Base-by-base conservation (phyloP, 2,113 vertebrate genomes). In the Erythrocercus mccallii region DNA sequence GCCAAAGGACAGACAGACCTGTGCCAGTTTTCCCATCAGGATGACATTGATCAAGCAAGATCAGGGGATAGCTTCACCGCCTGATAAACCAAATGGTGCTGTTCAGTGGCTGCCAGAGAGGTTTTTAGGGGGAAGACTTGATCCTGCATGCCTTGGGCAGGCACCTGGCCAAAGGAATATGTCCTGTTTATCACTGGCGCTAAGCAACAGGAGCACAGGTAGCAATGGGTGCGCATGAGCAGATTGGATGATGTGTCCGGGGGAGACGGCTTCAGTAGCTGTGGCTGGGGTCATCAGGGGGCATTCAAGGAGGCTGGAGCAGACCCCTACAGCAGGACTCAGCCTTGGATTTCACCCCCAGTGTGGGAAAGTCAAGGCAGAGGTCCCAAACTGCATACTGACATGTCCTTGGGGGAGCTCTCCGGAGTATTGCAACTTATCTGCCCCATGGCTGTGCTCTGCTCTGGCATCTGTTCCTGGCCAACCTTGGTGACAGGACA, bases 211-310 rank as follows among this genome's bases (percentile, higher is more conserved):
- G 21, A 91, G 37, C 48, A 64, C 5, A 5, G 77, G 64, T 47
- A 86, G 71, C 2, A 7, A 33, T 80, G 50, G 22, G 68, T 33
- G 42, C 1, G 0, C 47, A 38, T 5, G 24, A 50, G 68, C n/a
- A 66, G 51, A 68, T 6, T 65, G 76, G 85, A 77, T 3, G 1
- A 35, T 0, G 1, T 40, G n/a, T 37, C 68, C 0, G 0, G 20
- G 25, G 8, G 23, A n/a, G 40, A 58, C 60, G 70, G 56, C 48
- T 76, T 33, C 61, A 20, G 33, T 15, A 56, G 28, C 57, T 0
- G 0, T 15, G 24, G 35, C 77, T 92, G 51, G 27, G 40, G 44
- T 27, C 7, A 51, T 12, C 1, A 4, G 23, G 22, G 6, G 50
- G 23, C 4, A 0, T 66, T 74, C 35, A 62, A 21, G 5, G n/a